Evolutionary conservation across 1,140 invertebrate species (phyloP).

Genomic region (Cherax quadricarinatus): DNA sequence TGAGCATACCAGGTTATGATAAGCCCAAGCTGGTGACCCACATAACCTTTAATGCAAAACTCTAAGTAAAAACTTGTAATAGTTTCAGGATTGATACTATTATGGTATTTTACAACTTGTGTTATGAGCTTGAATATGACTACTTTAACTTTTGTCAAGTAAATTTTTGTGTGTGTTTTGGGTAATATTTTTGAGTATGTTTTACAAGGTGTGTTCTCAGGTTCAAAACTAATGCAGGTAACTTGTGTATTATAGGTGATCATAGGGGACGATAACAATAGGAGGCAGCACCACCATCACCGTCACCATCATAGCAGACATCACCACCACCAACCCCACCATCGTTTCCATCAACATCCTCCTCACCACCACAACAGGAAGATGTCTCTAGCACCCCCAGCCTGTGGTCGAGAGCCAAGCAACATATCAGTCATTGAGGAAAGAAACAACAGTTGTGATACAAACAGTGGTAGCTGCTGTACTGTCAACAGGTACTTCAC

Average conservation of each 20-base stretch:
- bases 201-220: background rate
- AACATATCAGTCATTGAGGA: conserved; percentile 61
- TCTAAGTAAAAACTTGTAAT: too few species aligned
- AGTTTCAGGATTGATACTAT: too few species aligned
- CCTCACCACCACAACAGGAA: conserved; percentile 55
- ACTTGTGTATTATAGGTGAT: conserved; percentile 28
- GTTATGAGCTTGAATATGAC: too few species aligned
- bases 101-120: too few species aligned
- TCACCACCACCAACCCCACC: conserved; percentile 25
- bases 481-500: conserved; percentile 25
- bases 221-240: background rate
- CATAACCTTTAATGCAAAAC: too few species aligned
- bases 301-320: conserved; percentile 13
- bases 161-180: background rate
- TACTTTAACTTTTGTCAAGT: too few species aligned
- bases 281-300: conserved; percentile 16
- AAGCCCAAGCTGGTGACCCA: too few species aligned
- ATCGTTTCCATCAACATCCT: conserved; percentile 35
- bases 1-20: too few species aligned
- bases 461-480: conserved; percentile 37
- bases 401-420: conserved; percentile 22
- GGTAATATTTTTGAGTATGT: background rate
- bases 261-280: conserved; percentile 30
- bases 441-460: conserved; percentile 36
- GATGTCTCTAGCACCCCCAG: conserved; percentile 37